A percentile compares a stretch with the other conserved stretches of the same genome.
These are phyloP conservation scores for Hirundichthys speculiger DNA, from an alignment of 2,113 vertebrate genomes.

Conservation along the genomic window DNA sequence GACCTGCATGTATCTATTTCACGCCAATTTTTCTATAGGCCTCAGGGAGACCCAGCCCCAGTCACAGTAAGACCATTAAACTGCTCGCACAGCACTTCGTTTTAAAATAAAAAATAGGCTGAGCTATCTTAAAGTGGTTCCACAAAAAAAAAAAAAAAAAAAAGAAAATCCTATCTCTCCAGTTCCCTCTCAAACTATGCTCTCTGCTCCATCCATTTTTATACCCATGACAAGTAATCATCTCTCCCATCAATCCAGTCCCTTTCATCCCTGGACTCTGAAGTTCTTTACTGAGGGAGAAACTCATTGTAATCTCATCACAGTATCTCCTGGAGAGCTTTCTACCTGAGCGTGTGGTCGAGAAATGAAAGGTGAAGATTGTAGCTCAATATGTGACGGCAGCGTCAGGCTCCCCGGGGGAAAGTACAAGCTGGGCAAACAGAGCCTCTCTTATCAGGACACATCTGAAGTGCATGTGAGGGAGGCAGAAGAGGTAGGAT, in stretches of 20 bases:
- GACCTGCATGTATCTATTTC: slow-evolving; percentile 70
- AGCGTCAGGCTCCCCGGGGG: slow-evolving; percentile 44
- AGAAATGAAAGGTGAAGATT: slow-evolving; percentile 76
- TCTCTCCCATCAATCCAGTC: slow-evolving; percentile 77
- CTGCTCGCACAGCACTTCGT: slow-evolving; percentile 76
- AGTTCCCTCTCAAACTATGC: slow-evolving; percentile 65
- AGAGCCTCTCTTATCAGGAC: slow-evolving; percentile 66
- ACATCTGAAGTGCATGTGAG: slow-evolving; percentile 58
- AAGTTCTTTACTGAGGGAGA: slow-evolving; percentile 72
- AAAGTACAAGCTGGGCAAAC: slow-evolving; percentile 63
- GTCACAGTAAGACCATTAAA: slow-evolving; percentile 72
- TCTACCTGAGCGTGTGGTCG: slow-evolving; percentile 70
- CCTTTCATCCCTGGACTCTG: slow-evolving; percentile 76
- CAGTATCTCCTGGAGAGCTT: slow-evolving; percentile 71
- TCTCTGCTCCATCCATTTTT: slow-evolving; percentile 74
- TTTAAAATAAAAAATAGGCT: slow-evolving; percentile 72
- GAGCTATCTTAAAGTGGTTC: slow-evolving; percentile 72
- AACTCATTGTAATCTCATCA: slow-evolving; percentile 79
- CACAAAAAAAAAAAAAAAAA: slow-evolving; percentile 31
- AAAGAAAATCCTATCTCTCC: slow-evolving; percentile 73
- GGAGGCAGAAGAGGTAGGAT: slow-evolving; percentile 36
- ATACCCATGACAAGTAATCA: slow-evolving; percentile 80
- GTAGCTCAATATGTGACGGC: slow-evolving; percentile 62
- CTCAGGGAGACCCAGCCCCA: slow-evolving; percentile 61
- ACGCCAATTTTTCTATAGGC: slow-evolving; percentile 69